phyloP scores from a whole-genome alignment of 53 echinoderm and acorn worm species.

The Temnopleurus reevesii region DNA sequence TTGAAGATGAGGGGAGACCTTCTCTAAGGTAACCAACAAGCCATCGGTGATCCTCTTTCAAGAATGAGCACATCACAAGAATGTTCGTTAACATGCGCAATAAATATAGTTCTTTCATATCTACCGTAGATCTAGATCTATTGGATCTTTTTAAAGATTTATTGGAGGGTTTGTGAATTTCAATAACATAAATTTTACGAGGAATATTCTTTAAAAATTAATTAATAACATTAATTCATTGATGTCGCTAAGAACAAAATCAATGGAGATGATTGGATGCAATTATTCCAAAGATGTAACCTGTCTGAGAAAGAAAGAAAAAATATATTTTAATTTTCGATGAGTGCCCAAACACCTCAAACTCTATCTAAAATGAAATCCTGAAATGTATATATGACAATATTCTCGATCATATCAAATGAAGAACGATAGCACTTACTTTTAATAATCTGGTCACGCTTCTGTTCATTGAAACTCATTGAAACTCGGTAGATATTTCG shows the following conservation, averaged over 20 bases:
- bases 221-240: no score
- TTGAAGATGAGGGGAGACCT: no score
- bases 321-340: neutral
- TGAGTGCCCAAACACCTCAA: neutral
- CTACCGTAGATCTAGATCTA: conserved; percentile 23
- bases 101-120: conserved; percentile 19
- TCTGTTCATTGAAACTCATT: no score
- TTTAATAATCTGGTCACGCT: conserved; percentile 3
- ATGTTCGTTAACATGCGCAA: conserved; percentile 2
- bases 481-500: no score
- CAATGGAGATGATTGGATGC: conserved; percentile 18
- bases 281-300: neutral
- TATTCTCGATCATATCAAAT: neutral
- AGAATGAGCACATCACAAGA: no score
- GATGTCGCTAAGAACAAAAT: conserved; percentile 7
- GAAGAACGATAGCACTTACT: neutral
- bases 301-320: neutral
- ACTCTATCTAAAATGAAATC: neutral
- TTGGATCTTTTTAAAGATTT: neutral
- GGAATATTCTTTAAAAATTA: neutral
- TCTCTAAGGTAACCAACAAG: no score
- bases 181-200: conserved; percentile 19
- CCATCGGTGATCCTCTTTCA: no score
- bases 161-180: conserved; percentile 3
- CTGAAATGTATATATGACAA: neutral